Evolutionary conservation across 2,113 vertebrate species (phyloP), one percentile per base, ranked within the genome.

Genomic region (Callaeas wilsoni): DNA sequence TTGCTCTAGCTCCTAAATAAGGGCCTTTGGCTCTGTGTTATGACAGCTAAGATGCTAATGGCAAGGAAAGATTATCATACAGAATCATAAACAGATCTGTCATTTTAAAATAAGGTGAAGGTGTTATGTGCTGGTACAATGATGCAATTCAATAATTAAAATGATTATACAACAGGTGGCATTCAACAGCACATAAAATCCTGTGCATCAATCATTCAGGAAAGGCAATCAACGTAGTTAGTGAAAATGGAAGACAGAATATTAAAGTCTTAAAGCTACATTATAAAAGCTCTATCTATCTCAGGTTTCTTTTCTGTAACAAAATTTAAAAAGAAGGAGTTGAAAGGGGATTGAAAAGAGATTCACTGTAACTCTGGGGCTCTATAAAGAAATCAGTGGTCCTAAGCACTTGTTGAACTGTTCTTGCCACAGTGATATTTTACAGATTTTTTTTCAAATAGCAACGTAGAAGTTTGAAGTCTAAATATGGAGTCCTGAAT

Each of bases 131-230:
- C 84, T 90, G 64, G 53, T 96, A 85, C 71, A 94, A 83, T 2
- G 49, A 91, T 76, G 90, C 70, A 94, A 84, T 86, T 89, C 5
- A 55, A 50, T 96, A 96, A 97, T 97, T 97, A 96, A 97, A 97
- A 93, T 96, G 16, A 96, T 96, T 96, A 95, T 75, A 87, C 91
- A 97, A 82, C 92, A 97, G 89, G 95, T 97, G 97, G 94, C 41
- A 75, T 93, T 94, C 91, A 92, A 76, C 87, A 95, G 47, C 80
- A 87, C 46, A 53, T 94, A 91, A 95, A 97, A 96, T 89, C 63
- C 71, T 89, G 74, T 59, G 83, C 77, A 96, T 97, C 93, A 97
- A 52, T 97, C 59, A n/a, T 81, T 96, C 37, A 95, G 95, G 83
- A 97, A 94, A 63, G 74, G 80, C 93, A 97, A 76, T 96, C 95